Evolutionary conservation across 1,140 invertebrate species (phyloP), one percentile per base, ranked within the genome.

Genomic region (Penaeus indicus): DNA sequence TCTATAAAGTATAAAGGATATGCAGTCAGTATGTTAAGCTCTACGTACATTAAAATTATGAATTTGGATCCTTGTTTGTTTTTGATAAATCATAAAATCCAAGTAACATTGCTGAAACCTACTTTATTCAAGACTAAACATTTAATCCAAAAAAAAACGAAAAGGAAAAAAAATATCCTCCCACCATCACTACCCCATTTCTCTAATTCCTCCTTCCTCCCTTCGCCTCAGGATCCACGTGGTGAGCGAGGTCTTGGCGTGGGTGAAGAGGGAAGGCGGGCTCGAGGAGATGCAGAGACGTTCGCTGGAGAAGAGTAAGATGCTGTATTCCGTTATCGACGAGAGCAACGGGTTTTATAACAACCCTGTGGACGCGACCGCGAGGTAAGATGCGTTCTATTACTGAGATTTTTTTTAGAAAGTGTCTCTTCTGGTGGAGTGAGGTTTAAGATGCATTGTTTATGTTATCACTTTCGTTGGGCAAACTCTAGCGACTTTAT

Each of bases 221-320:
- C 22, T 60, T 69, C 63, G 75, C 75, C 63, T 21, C 94, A 99
- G 98, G 90, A 97, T 99, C 90, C 99, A 99, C 92, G 95, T 98
- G 18, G 96, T 98, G 93, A 96, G 96, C 16, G 93, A 96, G 91
- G 97, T 99, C 8, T 96, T 99, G 82, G 94, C 98, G 92, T 99
- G 98, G 98, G 96, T 99, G 25, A 95, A 96, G 92, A 93, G 94
- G 61, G 94, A 97, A 90, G 98, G 97, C 18, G 97, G 98, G n/a
- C 93, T 98, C 0, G 94, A 95, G 75, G 95, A 93, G 78, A 99
- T 99, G 97, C 94, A 96, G 88, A 93, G 94, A 85, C 92, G 94
- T 19, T 94, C 96, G 0, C 92, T 93, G 2, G 93, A 93, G 86
- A 99, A 99, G 93, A 96, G 97, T 11, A 93, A 94, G 79, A 90